Percentiles rank a stretch among this genome's conserved stretches.
Evolutionary conservation across 2,113 vertebrate species (phyloP).

Genomic region (Accipiter cooperii): DNA sequence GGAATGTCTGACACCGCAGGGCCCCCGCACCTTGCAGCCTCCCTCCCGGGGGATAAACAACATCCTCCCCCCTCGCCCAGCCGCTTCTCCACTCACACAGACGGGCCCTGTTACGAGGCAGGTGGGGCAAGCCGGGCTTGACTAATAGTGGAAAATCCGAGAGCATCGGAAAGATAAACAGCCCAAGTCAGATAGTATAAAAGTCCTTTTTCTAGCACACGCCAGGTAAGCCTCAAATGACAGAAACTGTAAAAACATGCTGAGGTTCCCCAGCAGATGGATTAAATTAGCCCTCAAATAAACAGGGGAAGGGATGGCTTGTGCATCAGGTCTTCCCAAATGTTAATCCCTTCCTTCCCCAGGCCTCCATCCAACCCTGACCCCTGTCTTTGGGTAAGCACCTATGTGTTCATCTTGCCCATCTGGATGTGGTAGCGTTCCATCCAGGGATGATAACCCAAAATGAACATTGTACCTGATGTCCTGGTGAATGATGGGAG

Average conservation of each 20-base stretch:
- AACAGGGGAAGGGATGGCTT: conserved; percentile 44
- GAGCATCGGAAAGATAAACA: conserved; percentile 76
- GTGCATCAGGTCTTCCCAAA: conserved; percentile 47
- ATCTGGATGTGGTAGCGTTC: not conserved
- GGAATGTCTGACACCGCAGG: not conserved
- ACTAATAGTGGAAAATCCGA: conserved; percentile 74
- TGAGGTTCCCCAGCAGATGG: conserved; percentile 60
- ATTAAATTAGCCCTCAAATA: conserved; percentile 72
- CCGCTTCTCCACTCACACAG: conserved; percentile 9
- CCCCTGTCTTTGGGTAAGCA: not conserved
- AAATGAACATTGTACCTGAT: not conserved
- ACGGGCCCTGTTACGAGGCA: conserved; percentile 64
- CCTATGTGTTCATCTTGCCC: not conserved
- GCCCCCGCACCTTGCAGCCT: conserved; percentile 22
- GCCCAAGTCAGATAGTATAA: conserved; percentile 71
- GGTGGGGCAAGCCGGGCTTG: conserved; percentile 55
- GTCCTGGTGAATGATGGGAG: not conserved
- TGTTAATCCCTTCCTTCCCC: conserved; percentile 41
- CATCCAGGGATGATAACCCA: not conserved
- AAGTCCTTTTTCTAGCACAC: conserved; percentile 72
- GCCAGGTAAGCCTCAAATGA: conserved; percentile 73
- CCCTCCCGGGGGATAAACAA: conserved; percentile 25
- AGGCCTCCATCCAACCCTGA: not conserved
- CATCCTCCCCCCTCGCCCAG: not conserved
- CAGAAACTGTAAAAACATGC: conserved; percentile 72